A percentile compares a stretch with the other conserved stretches of the same genome.
These are phyloP conservation scores for Bagarius yarrelli DNA, from an alignment of 2,113 vertebrate genomes.

Conservation along the genomic window DNA sequence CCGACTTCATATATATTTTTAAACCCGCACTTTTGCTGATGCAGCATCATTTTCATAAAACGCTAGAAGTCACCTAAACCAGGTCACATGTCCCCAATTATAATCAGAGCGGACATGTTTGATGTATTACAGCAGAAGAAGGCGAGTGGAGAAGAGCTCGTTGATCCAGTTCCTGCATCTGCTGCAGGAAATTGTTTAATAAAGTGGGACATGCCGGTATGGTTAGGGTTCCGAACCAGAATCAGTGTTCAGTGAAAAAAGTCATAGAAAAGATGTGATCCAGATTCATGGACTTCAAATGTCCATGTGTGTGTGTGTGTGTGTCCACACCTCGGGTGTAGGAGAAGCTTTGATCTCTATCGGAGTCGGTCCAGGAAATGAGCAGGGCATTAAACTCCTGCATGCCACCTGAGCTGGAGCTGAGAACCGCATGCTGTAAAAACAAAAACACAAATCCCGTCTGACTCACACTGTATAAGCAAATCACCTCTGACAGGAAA, in stretches of 20 bases:
- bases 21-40: background rate
- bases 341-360: constrained; percentile 52
- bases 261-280: constrained; percentile 25
- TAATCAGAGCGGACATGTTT: constrained; percentile 20
- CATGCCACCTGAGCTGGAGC: constrained; percentile 52
- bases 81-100: constrained; percentile 20
- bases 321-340: constrained; percentile 38
- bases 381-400: constrained; percentile 53
- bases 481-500: constrained; percentile 53
- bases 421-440: constrained; percentile 49
- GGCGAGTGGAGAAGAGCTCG: background rate
- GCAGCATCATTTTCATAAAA: background rate
- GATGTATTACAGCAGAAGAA: constrained; percentile 18
- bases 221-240: constrained; percentile 43
- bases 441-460: constrained; percentile 55
- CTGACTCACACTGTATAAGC: constrained; percentile 26
- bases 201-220: constrained; percentile 37
- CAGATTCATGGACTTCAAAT: background rate
- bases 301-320: background rate
- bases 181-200: constrained; percentile 31
- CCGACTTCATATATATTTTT: background rate
- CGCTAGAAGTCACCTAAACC: constrained; percentile 2
- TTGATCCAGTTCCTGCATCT: constrained; percentile 17
- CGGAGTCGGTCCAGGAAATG: constrained; percentile 54
- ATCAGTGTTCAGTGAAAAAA: constrained; percentile 33